These are phyloP conservation scores for Phragmatobia fuliginosa DNA, from an alignment of 2,888 invertebrate species.

Conservation along the genomic window DNA sequence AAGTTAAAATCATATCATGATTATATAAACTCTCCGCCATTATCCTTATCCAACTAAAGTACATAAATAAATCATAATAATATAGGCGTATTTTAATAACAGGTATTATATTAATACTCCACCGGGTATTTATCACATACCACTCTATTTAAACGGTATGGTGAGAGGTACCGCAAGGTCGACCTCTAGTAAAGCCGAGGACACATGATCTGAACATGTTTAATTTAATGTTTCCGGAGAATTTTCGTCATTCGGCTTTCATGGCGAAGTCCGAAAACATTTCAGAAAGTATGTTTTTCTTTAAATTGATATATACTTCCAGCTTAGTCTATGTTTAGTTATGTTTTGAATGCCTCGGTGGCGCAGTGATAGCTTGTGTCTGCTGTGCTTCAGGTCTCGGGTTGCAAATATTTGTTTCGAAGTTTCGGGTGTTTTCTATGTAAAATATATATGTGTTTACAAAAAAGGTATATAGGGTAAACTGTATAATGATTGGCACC, in stretches of 20 bases:
- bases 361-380: no score
- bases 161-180: constrained; percentile 24
- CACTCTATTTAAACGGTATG: constrained; percentile 10
- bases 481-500: no score
- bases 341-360: no score
- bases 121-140: constrained; percentile 14
- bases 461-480: no score
- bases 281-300: no score
- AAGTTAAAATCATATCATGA: background rate
- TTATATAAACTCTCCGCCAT: background rate
- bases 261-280: background rate
- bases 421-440: no score
- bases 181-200: constrained; percentile 4
- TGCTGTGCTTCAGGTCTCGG: no score
- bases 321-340: no score
- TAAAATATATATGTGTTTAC: no score
- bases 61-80: background rate
- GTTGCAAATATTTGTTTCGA: no score
- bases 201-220: constrained; percentile 2
- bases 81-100: constrained; percentile 7
- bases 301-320: no score
- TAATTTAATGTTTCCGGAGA: constrained; percentile 11
- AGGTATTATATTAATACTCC: constrained; percentile 12
- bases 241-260: constrained; percentile 8
- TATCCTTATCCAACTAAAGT: background rate